Evolutionary conservation across 2,888 invertebrate genomes (phyloP).

Genomic region (Anthoptus insignis): DNA sequence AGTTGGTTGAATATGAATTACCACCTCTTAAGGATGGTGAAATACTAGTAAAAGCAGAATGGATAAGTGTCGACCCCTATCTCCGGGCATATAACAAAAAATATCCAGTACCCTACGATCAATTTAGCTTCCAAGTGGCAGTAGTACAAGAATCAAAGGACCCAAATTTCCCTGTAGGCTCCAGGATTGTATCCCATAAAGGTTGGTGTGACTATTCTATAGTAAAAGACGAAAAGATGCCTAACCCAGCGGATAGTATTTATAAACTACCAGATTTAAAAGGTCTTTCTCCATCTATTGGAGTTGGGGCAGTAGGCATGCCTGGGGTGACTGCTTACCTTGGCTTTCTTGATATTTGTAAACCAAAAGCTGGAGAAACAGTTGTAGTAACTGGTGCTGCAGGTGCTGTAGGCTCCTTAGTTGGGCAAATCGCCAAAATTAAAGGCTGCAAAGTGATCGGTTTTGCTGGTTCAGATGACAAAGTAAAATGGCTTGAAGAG

Average conservation of each 20-base stretch:
- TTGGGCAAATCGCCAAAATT: conserved; percentile 91
- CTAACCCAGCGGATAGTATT: conserved; percentile 52
- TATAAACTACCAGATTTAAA: conserved; percentile 81
- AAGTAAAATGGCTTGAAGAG: conserved; percentile 88
- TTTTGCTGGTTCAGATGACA: conserved; percentile 89
- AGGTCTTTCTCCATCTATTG: conserved; percentile 77
- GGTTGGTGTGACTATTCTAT: conserved; percentile 83
- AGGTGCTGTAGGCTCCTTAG: conserved; percentile 91
- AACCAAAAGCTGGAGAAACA: conserved; percentile 89
- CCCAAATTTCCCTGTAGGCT: conserved; percentile 85
- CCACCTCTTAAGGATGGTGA: conserved; percentile 86
- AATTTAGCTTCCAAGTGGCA: conserved; percentile 58
- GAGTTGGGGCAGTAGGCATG: conserved; percentile 88
- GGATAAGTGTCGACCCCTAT: conserved; percentile 64
- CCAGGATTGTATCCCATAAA: conserved; percentile 82
- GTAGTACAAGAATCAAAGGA: conserved; percentile 87
- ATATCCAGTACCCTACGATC: conserved; percentile 55
- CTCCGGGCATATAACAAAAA: conserved; percentile 44
- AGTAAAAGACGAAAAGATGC: conserved; percentile 20
- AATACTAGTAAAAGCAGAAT: conserved; percentile 59
- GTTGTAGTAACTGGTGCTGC: conserved; percentile 90
- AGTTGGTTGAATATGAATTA: conserved; percentile 87
- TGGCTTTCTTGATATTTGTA: conserved; percentile 88
- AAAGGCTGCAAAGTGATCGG: conserved; percentile 88
- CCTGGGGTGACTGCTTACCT: conserved; percentile 90